These are phyloP conservation scores for Tympanuchus pallidicinctus DNA, from an alignment of 2,113 vertebrate genomes.

Conservation along the genomic window DNA sequence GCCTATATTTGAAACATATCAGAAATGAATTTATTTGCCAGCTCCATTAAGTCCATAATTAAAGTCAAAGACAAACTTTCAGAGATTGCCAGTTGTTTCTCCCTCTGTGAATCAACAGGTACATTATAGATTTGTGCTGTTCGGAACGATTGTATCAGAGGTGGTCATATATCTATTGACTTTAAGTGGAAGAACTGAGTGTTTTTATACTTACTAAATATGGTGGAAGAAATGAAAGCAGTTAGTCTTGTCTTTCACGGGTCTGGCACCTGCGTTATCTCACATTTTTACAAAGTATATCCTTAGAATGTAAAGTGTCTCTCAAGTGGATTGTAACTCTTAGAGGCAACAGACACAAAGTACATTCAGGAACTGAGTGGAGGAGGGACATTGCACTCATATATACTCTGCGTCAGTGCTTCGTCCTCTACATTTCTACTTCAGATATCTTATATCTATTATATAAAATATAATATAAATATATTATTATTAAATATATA, in stretches of 20 bases:
- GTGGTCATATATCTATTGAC: conserved; percentile 47
- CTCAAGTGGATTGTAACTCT: neutral
- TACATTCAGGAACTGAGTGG: neutral
- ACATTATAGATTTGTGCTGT: conserved; percentile 18
- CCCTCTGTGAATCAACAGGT: neutral
- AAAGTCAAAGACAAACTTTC: conserved; percentile 20
- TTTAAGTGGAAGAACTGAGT: conserved; percentile 51
- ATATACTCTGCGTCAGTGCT: neutral
- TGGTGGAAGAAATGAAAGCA: conserved; percentile 13
- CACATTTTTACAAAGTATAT: neutral
- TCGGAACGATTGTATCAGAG: conserved; percentile 52
- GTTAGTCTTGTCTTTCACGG: conserved; percentile 11
- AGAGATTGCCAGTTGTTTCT: neutral
- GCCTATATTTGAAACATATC: conserved; percentile 15
- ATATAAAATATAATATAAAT: no score
- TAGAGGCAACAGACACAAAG: conserved; percentile 9
- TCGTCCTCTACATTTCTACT: neutral
- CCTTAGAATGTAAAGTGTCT: neutral
- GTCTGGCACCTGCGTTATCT: neutral
- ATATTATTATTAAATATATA: no score
- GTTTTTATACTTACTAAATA: conserved; percentile 41
- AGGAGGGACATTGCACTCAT: neutral
- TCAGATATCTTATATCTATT: neutral
- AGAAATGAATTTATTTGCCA: conserved; percentile 30
- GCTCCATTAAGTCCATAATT: conserved; percentile 32